Evolutionary conservation across 1,140 invertebrate species (phyloP), one percentile per base, ranked within the genome.

Genomic region (Reticulitermes speratus): DNA sequence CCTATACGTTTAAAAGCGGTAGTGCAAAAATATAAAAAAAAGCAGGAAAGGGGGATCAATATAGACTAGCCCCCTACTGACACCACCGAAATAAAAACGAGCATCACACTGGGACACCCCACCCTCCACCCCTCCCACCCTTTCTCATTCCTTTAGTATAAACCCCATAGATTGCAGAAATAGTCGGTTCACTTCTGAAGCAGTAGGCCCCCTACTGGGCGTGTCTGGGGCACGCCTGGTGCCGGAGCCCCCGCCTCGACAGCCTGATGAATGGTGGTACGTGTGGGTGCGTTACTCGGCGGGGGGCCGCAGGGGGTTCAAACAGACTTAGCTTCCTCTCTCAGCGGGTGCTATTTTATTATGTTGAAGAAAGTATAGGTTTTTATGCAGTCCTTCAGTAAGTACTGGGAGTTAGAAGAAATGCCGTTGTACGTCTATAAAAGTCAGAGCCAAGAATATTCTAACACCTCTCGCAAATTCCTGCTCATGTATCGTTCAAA

Each of bases 241-340:
- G 65, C 25, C n/a, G 65, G 25, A 75, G 65, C 65, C 65, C 65
- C 65, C 65, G 65, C 65, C 65, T 75, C 65, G 65, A 75, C 6
- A 75, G 65, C 65, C 65, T 75, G 65, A 75, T 75, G 65, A 75
- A 75, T 75, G 65, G 65, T 75, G 65, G 65, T 75, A 75, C 65
- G 65, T 75, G 65, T 75, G 65, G 65, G 65, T 75, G 65, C 65
- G 65, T 75, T 75, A 30, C 65, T 30, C 65, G 25, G 65, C n/a
- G 65, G 65, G 65, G 65, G 16, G 8, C n/a, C 65, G 25, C 65
- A 75, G 65, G 65, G 65, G 65, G 30, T 75, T 75, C 65, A 75
- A 75, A 30, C 65, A 75, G 65, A 75, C 65, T 75, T 75, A 75
- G 65, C 65, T 30, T 75, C 65, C 65, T 75, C 65, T 75, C 65